Conservation (phyloP, 2,113 vertebrate genomes). For the Stercorarius parasiticus region DNA sequence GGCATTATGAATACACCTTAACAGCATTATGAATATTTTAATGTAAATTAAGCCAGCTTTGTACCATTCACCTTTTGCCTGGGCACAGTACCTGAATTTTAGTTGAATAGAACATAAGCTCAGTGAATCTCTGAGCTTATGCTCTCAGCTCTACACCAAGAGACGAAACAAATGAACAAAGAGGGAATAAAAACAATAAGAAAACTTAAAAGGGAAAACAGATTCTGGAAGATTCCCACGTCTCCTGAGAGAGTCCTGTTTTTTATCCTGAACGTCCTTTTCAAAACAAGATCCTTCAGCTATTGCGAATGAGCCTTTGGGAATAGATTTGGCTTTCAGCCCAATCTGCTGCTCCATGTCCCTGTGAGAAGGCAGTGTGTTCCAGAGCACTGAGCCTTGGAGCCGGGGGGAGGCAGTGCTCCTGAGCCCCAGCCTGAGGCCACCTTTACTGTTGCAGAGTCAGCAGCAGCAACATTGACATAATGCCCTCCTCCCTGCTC, state of each 20-base stretch:
- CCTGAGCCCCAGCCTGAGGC: not conserved
- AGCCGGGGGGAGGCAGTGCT: not conserved
- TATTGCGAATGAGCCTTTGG: constrained; percentile 15
- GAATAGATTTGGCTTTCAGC: not conserved
- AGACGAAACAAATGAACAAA: constrained; percentile 3
- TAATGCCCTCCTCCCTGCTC: not conserved
- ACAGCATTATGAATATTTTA: not conserved
- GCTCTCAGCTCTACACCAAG: not conserved
- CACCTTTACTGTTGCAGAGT: not conserved
- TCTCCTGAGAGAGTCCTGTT: not conserved
- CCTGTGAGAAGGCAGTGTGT: not conserved
- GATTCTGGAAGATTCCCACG: constrained; percentile 6
- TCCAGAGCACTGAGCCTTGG: not conserved
- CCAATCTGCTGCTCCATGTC: not conserved
- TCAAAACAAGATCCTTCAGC: constrained; percentile 26
- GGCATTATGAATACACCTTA: not conserved
- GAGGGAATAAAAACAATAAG: not conserved
- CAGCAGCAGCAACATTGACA: not conserved
- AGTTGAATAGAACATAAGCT: not conserved
- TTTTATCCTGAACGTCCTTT: constrained; percentile 8
- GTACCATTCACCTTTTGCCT: constrained; percentile 10
- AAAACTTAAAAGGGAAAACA: not conserved
- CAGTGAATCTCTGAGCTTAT: not conserved
- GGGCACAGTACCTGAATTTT: not conserved
- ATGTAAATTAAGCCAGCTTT: constrained; percentile 10